These are phyloP conservation scores for Brassicogethes aeneus DNA, from an alignment of 2,888 invertebrate species.

Conservation along the genomic window DNA sequence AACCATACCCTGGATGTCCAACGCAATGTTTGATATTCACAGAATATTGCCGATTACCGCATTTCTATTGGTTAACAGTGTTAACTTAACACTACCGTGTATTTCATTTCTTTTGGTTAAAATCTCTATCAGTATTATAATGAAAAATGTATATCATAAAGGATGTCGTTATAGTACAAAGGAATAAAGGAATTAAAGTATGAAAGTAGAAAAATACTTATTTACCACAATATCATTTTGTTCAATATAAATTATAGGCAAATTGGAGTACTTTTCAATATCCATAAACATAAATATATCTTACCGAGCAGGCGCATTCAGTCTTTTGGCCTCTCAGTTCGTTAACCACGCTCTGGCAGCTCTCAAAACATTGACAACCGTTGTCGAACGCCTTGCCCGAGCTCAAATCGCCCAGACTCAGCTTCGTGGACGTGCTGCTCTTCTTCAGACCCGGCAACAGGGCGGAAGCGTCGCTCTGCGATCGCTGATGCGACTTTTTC, in stretches of 20 bases:
- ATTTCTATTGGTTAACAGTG: neutral
- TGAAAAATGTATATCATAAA: too few relatives aligned
- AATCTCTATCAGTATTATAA: too few relatives aligned
- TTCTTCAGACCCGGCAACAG: conserved; percentile 40
- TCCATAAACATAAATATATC: too few relatives aligned
- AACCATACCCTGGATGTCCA: too few relatives aligned
- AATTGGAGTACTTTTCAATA: too few relatives aligned
- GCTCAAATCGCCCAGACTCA: conserved; percentile 80
- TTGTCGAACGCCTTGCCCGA: conserved; percentile 95
- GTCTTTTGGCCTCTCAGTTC: conserved; percentile 68
- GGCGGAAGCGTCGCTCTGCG: conserved; percentile 71
- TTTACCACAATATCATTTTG: too few relatives aligned
- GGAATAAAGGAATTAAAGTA: too few relatives aligned
- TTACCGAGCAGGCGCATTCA: conserved; percentile 67
- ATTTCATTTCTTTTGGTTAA: neutral
- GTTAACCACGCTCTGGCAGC: conserved; percentile 71
- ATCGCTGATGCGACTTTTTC: conserved; percentile 67
- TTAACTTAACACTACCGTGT: neutral
- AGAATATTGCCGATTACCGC: too few relatives aligned
- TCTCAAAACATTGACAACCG: conserved; percentile 87
- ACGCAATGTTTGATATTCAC: too few relatives aligned
- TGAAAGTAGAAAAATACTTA: too few relatives aligned
- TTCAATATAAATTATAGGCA: too few relatives aligned
- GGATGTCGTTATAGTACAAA: too few relatives aligned
- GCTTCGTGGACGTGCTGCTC: conserved; percentile 44